These are phyloP conservation scores for Holotrichia oblita DNA, from an alignment of 1,140 invertebrate genomes.

Conservation along the genomic window DNA sequence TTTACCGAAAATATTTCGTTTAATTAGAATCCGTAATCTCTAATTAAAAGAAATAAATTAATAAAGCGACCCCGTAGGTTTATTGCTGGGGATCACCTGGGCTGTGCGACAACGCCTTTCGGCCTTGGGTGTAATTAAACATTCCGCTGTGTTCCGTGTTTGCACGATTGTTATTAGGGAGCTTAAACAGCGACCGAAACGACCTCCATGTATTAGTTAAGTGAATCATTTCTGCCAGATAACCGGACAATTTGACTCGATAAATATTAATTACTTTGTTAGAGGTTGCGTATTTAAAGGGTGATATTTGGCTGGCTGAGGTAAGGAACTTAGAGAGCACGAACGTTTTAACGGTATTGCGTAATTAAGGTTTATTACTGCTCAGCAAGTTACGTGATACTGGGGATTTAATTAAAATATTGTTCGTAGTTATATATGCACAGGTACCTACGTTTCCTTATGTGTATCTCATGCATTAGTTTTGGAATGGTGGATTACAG, in stretches of 20 bases:
- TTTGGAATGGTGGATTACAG: too few relatives aligned
- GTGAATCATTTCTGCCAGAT: slow-evolving; percentile 30
- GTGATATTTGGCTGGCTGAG: not conserved
- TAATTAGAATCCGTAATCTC: not conserved
- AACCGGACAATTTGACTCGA: slow-evolving; percentile 31
- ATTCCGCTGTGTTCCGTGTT: not conserved
- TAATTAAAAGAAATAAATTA: not conserved
- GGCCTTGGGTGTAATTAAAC: slow-evolving; percentile 20
- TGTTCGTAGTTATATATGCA: slow-evolving; percentile 4
- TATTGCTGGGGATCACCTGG: not conserved
- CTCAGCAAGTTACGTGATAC: not conserved
- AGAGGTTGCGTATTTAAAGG: not conserved
- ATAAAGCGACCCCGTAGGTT: not conserved
- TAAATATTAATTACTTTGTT: slow-evolving; percentile 18
- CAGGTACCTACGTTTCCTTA: not conserved
- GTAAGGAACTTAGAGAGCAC: not conserved
- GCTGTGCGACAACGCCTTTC: not conserved
- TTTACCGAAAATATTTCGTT: not conserved
- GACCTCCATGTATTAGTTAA: slow-evolving; percentile 21
- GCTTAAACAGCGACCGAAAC: not conserved
- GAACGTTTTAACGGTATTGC: not conserved
- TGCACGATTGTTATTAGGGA: not conserved
- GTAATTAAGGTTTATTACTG: slow-evolving; percentile 24
- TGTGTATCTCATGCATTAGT: too few relatives aligned
- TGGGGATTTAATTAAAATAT: slow-evolving; percentile 31